Evolutionary conservation across 2,113 vertebrate species (phyloP).

Genomic region (Malurus alboscapulatus): DNA sequence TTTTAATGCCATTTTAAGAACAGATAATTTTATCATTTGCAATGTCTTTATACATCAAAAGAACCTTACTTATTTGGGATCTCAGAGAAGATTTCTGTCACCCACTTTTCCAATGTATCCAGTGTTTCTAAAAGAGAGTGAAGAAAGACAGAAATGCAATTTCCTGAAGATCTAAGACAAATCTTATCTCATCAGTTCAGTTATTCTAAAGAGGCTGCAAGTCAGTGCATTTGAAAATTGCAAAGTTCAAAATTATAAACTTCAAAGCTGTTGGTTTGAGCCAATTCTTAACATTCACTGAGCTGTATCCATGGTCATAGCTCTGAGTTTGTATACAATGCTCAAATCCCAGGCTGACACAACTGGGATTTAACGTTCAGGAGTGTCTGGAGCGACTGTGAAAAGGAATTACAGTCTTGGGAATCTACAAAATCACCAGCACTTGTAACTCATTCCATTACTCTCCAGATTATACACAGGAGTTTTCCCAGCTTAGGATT

Average conservation of each 20-base stretch:
- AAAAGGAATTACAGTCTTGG: background rate
- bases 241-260: background rate
- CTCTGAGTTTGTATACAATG: background rate
- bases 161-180: background rate
- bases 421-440: background rate
- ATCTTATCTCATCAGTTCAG: background rate
- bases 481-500: background rate
- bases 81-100: conserved; percentile 89
- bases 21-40: background rate
- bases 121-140: conserved; percentile 79
- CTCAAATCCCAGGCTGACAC: background rate
- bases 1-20: background rate
- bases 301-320: background rate
- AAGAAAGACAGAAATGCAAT: background rate
- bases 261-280: background rate
- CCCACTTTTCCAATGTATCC: conserved; percentile 95
- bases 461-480: background rate
- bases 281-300: background rate
- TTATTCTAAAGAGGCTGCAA: background rate
- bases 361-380: background rate
- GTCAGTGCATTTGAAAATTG: background rate
- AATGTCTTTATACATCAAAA: background rate
- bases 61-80: conserved; percentile 93
- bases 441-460: background rate
- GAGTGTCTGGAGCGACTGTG: background rate